phyloP scores from a whole-genome alignment of 2,113 vertebrate genomes.

The Pangasianodon gigas region DNA sequence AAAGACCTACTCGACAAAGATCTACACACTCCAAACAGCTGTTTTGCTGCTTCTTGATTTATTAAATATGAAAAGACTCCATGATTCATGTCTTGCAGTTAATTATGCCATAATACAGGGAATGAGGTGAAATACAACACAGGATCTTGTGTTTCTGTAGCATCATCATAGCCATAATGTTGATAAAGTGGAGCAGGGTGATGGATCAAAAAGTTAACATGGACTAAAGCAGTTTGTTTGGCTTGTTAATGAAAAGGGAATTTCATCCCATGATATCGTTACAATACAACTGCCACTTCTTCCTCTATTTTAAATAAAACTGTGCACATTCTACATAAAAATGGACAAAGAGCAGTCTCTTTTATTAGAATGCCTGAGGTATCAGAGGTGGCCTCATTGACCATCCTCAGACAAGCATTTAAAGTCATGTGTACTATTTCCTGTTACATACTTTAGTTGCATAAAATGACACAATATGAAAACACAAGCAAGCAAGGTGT shows the following conservation, averaged over 20 bases:
- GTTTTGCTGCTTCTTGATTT: not conserved
- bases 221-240: not conserved
- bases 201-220: not conserved
- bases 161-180: not conserved
- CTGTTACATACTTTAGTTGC: not conserved
- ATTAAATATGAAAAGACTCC: constrained; percentile 20
- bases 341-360: not conserved
- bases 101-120: not conserved
- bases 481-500: not conserved
- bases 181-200: not conserved
- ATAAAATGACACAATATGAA: not conserved
- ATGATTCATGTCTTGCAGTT: constrained; percentile 2
- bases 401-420: not conserved
- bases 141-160: constrained; percentile 2
- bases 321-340: not conserved
- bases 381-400: not conserved
- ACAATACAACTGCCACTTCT: not conserved
- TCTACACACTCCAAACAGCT: constrained; percentile 8
- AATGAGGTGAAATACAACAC: not conserved
- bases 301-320: not conserved
- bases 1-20: constrained; percentile 15
- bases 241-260: not conserved
- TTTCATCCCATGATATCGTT: not conserved
- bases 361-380: not conserved
- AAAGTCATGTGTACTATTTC: not conserved